phyloP scores from a whole-genome alignment of 2,113 vertebrate genomes.

The Paratilapia polleni region DNA sequence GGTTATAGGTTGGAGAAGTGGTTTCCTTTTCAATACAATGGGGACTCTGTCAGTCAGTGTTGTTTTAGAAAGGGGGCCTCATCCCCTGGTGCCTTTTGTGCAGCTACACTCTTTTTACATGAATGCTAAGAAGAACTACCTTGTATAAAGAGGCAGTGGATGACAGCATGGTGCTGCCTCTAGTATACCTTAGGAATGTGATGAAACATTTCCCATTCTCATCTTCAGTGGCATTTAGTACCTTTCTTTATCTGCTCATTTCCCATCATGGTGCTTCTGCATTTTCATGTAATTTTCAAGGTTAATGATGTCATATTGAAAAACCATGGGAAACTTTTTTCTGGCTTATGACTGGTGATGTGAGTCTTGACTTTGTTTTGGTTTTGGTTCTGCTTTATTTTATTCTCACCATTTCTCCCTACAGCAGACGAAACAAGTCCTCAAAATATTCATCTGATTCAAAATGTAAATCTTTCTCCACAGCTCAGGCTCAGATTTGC shows the following conservation, averaged over 20 bases:
- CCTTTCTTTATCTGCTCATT: neutral
- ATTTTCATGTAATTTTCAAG: neutral
- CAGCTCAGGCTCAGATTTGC: slow-evolving; percentile 27
- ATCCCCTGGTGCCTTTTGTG: slow-evolving; percentile 75
- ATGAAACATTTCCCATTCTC: neutral
- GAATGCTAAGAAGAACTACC: slow-evolving; percentile 33
- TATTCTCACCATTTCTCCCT: neutral
- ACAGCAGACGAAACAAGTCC: neutral
- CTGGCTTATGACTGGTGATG: neutral
- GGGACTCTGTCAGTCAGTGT: slow-evolving; percentile 74
- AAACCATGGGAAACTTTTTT: slow-evolving; percentile 15
- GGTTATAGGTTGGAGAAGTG: slow-evolving; percentile 58
- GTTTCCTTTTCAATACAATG: slow-evolving; percentile 79
- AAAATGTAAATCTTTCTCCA: neutral
- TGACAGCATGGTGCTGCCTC: neutral
- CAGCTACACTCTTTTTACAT: slow-evolving; percentile 21
- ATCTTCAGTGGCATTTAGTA: neutral
- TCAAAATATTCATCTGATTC: neutral
- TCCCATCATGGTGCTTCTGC: slow-evolving; percentile 1
- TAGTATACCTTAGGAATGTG: neutral
- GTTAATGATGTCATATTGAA: neutral
- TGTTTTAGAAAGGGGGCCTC: slow-evolving; percentile 79
- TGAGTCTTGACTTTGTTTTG: neutral
- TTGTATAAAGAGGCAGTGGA: slow-evolving; percentile 22
- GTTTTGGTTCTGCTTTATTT: slow-evolving; percentile 48